Evolutionary conservation across 2,797 vertebrate species (phyloP).

Genomic region (Epinephelus coioides): DNA sequence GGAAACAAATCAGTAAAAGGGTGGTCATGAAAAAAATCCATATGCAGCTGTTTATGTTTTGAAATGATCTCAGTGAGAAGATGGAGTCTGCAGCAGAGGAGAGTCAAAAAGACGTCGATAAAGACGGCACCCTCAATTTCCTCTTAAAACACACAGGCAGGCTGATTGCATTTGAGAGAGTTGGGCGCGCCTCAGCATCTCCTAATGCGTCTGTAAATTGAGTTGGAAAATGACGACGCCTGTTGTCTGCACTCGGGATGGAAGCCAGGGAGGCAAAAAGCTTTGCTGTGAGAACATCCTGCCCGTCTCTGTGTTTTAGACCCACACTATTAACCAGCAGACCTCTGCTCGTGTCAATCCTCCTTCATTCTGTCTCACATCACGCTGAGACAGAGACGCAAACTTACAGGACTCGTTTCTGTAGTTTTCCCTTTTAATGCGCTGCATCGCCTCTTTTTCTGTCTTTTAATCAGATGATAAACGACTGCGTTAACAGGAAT

Average conservation of each 20-base stretch:
- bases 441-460: not conserved
- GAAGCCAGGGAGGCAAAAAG: conserved; percentile 72
- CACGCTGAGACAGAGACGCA: conserved; percentile 25
- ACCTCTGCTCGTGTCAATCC: conserved; percentile 56
- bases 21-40: conserved; percentile 21
- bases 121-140: conserved; percentile 73
- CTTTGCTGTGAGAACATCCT: conserved; percentile 59
- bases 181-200: conserved; percentile 79
- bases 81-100: conserved; percentile 29
- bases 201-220: conserved; percentile 84
- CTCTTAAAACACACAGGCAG: conserved; percentile 77
- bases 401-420: conserved; percentile 11
- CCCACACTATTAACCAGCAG: conserved; percentile 62
- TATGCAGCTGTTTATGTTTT: conserved; percentile 29
- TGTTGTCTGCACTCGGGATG: conserved; percentile 79
- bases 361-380: conserved; percentile 22
- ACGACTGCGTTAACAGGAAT: conserved; percentile 19
- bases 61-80: conserved; percentile 15
- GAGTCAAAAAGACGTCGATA: conserved; percentile 68
- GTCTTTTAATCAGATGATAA: conserved; percentile 34
- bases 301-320: conserved; percentile 47
- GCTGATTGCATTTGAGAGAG: conserved; percentile 82
- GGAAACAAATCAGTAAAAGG: conserved; percentile 44
- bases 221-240: conserved; percentile 83
- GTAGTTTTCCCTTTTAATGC: not conserved